Conservation (phyloP, 2,113 vertebrate species). For the Columba janthina region DNA sequence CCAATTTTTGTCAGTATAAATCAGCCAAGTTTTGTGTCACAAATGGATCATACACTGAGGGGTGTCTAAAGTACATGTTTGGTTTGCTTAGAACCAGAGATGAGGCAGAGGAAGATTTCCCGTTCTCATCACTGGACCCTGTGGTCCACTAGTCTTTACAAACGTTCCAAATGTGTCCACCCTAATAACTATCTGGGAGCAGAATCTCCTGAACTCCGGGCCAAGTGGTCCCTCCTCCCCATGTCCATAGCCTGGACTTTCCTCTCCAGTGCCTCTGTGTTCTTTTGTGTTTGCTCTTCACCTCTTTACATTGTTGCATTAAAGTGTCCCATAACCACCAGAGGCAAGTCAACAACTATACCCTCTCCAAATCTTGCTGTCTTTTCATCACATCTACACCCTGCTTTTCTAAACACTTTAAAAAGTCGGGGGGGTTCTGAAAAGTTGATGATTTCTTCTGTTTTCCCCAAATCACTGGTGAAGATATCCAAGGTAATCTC, state of each 20-base stretch:
- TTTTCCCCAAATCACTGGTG: background rate
- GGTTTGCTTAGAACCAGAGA: background rate
- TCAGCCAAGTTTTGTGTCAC: background rate
- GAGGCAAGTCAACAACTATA: background rate
- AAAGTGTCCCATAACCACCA: accelerated
- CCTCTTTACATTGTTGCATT: background rate
- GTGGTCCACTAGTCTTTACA: background rate
- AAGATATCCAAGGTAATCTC: background rate
- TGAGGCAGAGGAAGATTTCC: background rate
- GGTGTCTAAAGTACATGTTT: background rate
- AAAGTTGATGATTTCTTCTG: background rate
- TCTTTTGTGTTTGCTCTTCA: background rate
- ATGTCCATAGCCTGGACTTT: background rate
- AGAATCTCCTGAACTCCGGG: background rate
- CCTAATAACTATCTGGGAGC: background rate
- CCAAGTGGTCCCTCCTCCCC: background rate
- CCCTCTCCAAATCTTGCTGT: background rate
- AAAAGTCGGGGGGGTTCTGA: background rate
- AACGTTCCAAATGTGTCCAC: background rate
- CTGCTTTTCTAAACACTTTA: background rate
- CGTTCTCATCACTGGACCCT: background rate
- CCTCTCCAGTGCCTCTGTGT: background rate
- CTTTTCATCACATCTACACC: background rate
- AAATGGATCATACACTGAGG: background rate
- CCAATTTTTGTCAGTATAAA: background rate